These are phyloP conservation scores for Chrysaora quinquecirrha DNA, from an alignment of 30 jellyfish, hydroid and myxozoan species.

Conservation along the genomic window DNA sequence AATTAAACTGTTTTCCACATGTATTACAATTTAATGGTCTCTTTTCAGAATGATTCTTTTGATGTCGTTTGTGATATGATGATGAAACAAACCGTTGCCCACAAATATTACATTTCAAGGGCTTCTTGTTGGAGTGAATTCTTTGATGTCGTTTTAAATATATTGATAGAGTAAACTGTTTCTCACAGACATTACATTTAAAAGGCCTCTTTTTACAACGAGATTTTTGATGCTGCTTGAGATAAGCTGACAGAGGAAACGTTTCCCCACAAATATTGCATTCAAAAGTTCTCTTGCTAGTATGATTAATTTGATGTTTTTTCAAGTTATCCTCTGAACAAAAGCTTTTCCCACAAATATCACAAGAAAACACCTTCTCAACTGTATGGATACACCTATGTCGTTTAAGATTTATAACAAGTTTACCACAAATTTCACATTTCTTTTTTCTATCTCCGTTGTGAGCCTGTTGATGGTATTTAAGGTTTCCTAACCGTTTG, in stretches of 20 bases:
- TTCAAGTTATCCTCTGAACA: neutral
- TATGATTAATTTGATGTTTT: conserved; percentile 25
- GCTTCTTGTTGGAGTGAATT: conserved; percentile 34
- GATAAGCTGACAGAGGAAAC: conserved; percentile 3
- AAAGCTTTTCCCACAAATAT: conserved; percentile 32
- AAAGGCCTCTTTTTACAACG: conserved; percentile 36
- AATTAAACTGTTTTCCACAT: conserved; percentile 18
- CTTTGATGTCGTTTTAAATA: conserved; percentile 16
- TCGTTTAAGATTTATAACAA: neutral
- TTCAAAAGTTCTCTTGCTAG: conserved; percentile 12
- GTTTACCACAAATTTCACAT: conserved; percentile 4
- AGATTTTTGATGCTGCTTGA: conserved; percentile 8
- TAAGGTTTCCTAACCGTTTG: neutral
- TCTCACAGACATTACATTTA: conserved; percentile 31
- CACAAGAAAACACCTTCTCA: conserved; percentile 28
- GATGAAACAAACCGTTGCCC: neutral
- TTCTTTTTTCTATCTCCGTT: neutral
- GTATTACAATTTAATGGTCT: conserved; percentile 16
- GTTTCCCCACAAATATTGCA: conserved; percentile 33
- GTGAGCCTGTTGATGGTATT: conserved; percentile 8
- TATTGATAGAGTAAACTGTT: conserved; percentile 1
- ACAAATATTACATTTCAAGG: conserved; percentile 39
- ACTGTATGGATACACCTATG: conserved; percentile 20
- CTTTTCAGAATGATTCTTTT: conserved; percentile 19
- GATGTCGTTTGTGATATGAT: neutral